Evolutionary conservation across 1,140 invertebrate species (phyloP), one percentile per base, ranked within the genome.

Genomic region (Diabrotica virgifera): DNA sequence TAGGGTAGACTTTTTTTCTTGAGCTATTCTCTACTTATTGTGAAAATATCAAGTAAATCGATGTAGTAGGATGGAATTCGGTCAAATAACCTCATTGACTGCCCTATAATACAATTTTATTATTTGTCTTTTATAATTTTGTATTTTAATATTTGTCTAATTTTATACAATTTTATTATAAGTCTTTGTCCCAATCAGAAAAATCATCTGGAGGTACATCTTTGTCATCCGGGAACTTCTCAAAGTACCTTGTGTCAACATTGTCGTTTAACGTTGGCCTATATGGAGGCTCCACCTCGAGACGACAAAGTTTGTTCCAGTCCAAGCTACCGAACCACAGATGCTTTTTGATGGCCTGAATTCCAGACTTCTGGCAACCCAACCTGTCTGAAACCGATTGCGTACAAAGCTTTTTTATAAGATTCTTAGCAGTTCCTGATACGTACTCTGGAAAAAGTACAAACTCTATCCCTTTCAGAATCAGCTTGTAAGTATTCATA

Each of bases 401-500:
- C 70, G 90, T 85, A 76, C 96, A 95, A 0, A 98, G 81, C 76
- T 92, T 92, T 68, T 91, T 93, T 6, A 98, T 94, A 5, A 98
- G 82, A 74, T 89, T 84, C 73, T 88, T 88, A 0, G 93, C 94
- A 63, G 89, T 88, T 77, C 89, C 89, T 36, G 87, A 87, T 14
- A 96, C 88, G 59, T 87, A 87, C 13, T 86, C 85, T 9, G 94
- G 90, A 83, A 97, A 94, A 54, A 90, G 86, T 6, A 95, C 87
- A 38, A 89, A 87, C 71, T 98, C 96, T 40, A 99, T 94, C 52
- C 83, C 96, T 75, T 94, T 94, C 35, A 92, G 78, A 68, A 99
- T 99, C 55, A 94, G 87, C 72, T 97, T 98, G 79, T 99, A 99
- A 0, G 96, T 99, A 75, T 94, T 95, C 89, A 99, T 95, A 70